These are phyloP conservation scores for Conchocele bisecta DNA, from an alignment of 2,888 invertebrate genomes.

Conservation along the genomic window DNA sequence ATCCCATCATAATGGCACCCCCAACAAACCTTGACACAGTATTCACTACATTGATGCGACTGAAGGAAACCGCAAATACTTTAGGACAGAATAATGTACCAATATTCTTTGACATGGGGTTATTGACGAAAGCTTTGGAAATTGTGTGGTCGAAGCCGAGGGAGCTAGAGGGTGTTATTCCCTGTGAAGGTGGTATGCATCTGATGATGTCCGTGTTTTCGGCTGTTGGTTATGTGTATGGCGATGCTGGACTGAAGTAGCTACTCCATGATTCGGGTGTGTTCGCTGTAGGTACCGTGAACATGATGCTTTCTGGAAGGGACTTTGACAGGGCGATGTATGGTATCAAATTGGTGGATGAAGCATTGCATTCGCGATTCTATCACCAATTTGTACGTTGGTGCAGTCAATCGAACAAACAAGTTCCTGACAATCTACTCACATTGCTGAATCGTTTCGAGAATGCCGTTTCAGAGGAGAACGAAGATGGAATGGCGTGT, in stretches of 20 bases:
- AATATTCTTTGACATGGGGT: conserved; percentile 26
- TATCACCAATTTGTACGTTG: too few species aligned
- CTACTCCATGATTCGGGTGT: conserved; percentile 26
- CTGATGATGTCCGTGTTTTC: conserved; percentile 25
- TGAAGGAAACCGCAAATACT: conserved; percentile 28
- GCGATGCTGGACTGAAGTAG: conserved; percentile 17
- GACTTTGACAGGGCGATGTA: conserved; percentile 32
- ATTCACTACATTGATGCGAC: conserved; percentile 13
- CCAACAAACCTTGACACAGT: conserved; percentile 23
- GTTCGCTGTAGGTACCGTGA: conserved; percentile 21
- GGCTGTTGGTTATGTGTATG: conserved; percentile 19
- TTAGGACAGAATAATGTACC: conserved; percentile 13
- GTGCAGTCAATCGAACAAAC: too few species aligned
- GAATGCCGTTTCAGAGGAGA: too few species aligned
- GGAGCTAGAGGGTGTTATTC: conserved; percentile 21
- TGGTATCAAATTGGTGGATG: conserved; percentile 28
- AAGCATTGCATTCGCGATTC: conserved; percentile 19
- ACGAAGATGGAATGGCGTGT: too few species aligned
- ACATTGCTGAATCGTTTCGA: too few species aligned
- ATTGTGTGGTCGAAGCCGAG: conserved; percentile 20
- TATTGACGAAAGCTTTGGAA: conserved; percentile 30
- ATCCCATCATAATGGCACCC: conserved; percentile 26
- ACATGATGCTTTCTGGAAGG: conserved; percentile 30
- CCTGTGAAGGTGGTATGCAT: conserved; percentile 38
- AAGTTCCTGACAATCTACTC: too few species aligned